These are phyloP conservation scores for Solen grandis DNA, from an alignment of 1,140 invertebrate genomes.

Conservation along the genomic window DNA sequence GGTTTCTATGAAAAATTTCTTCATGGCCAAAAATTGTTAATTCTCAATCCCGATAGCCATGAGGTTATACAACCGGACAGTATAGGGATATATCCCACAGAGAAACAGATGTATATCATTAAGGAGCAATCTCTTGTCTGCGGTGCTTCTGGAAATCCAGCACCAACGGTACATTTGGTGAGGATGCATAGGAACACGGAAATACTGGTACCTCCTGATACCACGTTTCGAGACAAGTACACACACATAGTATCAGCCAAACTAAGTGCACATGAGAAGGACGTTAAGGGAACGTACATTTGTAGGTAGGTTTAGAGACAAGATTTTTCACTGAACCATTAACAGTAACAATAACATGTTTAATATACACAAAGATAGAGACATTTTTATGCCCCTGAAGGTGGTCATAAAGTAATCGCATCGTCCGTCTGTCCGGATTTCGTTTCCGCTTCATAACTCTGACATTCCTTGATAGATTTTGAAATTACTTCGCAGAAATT, in stretches of 20 bases:
- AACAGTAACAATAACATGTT: no score
- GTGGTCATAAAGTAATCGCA: no score
- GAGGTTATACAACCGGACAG: not conserved
- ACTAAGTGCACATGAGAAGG: no score
- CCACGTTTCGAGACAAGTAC: not conserved
- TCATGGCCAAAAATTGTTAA: not conserved
- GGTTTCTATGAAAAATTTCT: not conserved
- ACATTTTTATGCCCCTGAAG: no score
- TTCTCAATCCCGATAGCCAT: not conserved
- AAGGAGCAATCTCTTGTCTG: not conserved
- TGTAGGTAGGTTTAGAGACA: conserved; percentile 2
- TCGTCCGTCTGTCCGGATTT: no score
- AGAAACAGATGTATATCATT: not conserved
- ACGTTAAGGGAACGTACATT: not conserved
- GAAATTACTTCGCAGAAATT: no score
- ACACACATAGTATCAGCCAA: not conserved
- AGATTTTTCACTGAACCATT: no score
- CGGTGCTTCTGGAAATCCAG: not conserved
- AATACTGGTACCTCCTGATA: not conserved
- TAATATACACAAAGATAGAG: no score
- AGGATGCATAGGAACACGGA: not conserved
- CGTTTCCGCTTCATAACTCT: no score
- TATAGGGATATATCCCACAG: not conserved
- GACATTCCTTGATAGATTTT: no score
- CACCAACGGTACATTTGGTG: not conserved